Conservation (phyloP, 1,140 invertebrate species). For the Cecropterus lyciades region DNA sequence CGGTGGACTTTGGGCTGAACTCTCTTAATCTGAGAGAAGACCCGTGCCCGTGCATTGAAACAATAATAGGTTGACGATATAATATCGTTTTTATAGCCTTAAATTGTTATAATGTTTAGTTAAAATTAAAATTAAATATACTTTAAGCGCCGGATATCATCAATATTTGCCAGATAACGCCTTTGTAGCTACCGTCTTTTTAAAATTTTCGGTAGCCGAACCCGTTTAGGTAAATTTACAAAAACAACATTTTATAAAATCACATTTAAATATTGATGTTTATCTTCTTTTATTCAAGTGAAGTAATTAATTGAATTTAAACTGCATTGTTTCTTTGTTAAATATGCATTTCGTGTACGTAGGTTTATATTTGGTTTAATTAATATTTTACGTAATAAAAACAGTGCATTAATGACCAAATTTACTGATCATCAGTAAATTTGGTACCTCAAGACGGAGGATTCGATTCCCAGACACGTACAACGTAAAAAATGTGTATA, state of each 20-base stretch:
- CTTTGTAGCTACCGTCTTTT: not conserved
- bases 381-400: too few relatives aligned
- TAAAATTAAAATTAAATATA: not conserved
- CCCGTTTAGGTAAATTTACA: not conserved
- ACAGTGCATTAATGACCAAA: too few relatives aligned
- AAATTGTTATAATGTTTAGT: not conserved
- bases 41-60: too few relatives aligned
- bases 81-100: not conserved
- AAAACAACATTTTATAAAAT: not conserved
- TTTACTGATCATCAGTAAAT: too few relatives aligned
- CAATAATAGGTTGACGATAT: too few relatives aligned
- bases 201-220: not conserved
- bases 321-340: not conserved
- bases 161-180: not conserved
- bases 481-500: too few relatives aligned
- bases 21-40: too few relatives aligned
- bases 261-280: conserved; percentile 1
- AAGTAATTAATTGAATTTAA: not conserved
- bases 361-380: too few relatives aligned
- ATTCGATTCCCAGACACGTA: too few relatives aligned
- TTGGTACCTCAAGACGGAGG: too few relatives aligned
- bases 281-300: not conserved
- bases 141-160: not conserved
- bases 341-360: not conserved
- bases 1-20: too few relatives aligned